Percentiles rank a stretch among this genome's conserved stretches.
Conservation (phyloP, 2,888 invertebrate species). For the Diloba caeruleocephala region DNA sequence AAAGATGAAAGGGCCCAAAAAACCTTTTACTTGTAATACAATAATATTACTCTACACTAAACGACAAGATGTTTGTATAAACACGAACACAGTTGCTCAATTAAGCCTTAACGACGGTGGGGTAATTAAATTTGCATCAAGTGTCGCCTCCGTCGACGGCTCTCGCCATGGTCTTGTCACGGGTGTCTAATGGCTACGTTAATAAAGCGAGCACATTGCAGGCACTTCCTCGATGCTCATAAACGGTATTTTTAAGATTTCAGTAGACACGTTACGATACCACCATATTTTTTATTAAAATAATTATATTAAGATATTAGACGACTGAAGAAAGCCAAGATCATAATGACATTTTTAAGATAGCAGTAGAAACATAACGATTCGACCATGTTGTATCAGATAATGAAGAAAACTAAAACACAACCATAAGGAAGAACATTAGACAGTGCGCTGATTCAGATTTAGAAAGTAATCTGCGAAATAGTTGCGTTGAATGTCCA, state of each 20-base stretch:
- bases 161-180: constrained; percentile 29
- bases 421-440: background rate
- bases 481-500: background rate
- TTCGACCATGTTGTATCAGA: too few relatives aligned
- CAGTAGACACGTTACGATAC: background rate
- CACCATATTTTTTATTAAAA: too few relatives aligned
- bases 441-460: too few relatives aligned
- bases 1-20: background rate
- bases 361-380: too few relatives aligned
- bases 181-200: constrained; percentile 27
- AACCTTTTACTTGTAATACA: constrained; percentile 9
- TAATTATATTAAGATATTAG: too few relatives aligned
- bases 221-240: constrained; percentile 3
- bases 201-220: constrained; percentile 34
- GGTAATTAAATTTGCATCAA: constrained; percentile 69
- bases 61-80: constrained; percentile 32
- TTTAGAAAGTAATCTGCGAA: background rate
- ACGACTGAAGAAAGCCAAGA: background rate
- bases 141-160: constrained; percentile 36
- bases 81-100: constrained; percentile 51
- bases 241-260: constrained; percentile 17
- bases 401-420: too few relatives aligned
- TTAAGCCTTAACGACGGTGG: constrained; percentile 48
- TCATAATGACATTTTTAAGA: too few relatives aligned
- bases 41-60: constrained; percentile 22